Evolutionary conservation across 1,140 invertebrate genomes (phyloP).

Genomic region (Drosophila dunni): DNA sequence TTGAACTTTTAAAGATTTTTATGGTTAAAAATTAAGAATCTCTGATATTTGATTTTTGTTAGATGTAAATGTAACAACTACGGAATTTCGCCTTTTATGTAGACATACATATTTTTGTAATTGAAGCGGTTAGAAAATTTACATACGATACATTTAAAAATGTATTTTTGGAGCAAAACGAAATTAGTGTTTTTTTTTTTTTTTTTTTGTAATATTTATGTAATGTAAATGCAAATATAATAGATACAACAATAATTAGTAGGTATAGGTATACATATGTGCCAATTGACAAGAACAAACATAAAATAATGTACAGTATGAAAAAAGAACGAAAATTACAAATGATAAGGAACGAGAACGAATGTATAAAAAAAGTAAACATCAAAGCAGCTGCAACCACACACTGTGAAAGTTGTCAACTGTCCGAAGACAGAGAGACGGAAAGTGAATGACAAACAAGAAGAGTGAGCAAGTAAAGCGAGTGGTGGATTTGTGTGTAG

Average conservation of each 20-base stretch:
- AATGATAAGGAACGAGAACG: slow-evolving; percentile 62
- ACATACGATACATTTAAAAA: slow-evolving; percentile 65
- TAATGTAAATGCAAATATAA: slow-evolving; percentile 67
- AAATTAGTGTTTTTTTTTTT: slow-evolving; percentile 30
- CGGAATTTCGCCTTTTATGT: slow-evolving; percentile 51
- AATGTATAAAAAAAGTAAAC: slow-evolving; percentile 36
- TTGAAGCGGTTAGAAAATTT: slow-evolving; percentile 76
- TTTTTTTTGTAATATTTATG: slow-evolving; percentile 8
- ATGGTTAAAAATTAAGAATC: slow-evolving; percentile 51
- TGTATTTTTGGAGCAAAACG: slow-evolving; percentile 35
- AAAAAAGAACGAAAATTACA: slow-evolving; percentile 69
- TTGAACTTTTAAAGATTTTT: slow-evolving; percentile 58
- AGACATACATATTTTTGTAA: slow-evolving; percentile 52
- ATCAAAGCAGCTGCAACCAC: slow-evolving; percentile 41
- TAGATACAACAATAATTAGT: slow-evolving; percentile 78
- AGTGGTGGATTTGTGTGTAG: too few species aligned
- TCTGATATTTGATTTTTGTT: slow-evolving; percentile 49
- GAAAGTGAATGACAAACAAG: slow-evolving; percentile 11
- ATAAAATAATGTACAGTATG: slow-evolving; percentile 72
- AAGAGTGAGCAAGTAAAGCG: slow-evolving; percentile 16
- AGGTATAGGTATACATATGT: slow-evolving; percentile 54
- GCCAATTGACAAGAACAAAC: slow-evolving; percentile 75
- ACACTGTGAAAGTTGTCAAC: slow-evolving; percentile 14
- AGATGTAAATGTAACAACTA: slow-evolving; percentile 63
- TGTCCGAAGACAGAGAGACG: slow-evolving; percentile 19